Base-by-base conservation (phyloP, 2,113 vertebrate genomes). In the Pygoscelis antarcticus region DNA sequence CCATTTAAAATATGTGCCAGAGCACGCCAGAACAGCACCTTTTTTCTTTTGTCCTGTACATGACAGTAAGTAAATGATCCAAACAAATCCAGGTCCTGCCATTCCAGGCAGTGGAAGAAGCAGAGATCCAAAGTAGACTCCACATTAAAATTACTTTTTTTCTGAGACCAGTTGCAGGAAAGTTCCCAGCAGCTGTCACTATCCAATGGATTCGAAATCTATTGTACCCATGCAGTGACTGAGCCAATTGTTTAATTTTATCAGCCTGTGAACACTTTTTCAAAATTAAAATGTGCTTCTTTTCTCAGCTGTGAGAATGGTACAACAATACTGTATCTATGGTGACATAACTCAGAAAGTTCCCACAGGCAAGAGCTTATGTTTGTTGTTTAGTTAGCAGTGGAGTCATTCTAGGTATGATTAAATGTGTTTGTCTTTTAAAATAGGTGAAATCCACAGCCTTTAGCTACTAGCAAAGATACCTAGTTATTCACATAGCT, bases 391-490 rank as follows among this genome's bases (percentile, higher is more conserved):
- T 89, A 95, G 90, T 72, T 96, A 96, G 89, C 91, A 94, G 79
- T 64, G 57, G 62, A 76, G n/a, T 90, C 60, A 95, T 96, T 97
- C 69, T 83, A 87, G 57, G 70, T 93, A 92, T n/a, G 83, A 70
- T 88, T 94, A 81, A 17, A 94, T 87, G 82, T 96, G 75, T 96
- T 95, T 77, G 34, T 95, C 74, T 95, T 95, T 97, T 96, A 95
- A 97, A 97, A 92, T 34, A 79, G 71, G 46, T 94, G 86, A 98
- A 97, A 97, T 95, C 68, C 96, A 89, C 85, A 95, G 89, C 87
- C 83, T 90, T 97, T 89, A 93, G 68, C 47, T 34, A 71, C 62
- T 83, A 94, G 77, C 94, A 92, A 68, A 65, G 11, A 64, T 81
- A 89, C 16, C 21, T 80, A 10, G 36, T 29, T 96, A 21, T 68